Evolutionary conservation across 2,113 vertebrate species (phyloP), one percentile per base, ranked within the genome.

Genomic region (Silurus meridionalis): DNA sequence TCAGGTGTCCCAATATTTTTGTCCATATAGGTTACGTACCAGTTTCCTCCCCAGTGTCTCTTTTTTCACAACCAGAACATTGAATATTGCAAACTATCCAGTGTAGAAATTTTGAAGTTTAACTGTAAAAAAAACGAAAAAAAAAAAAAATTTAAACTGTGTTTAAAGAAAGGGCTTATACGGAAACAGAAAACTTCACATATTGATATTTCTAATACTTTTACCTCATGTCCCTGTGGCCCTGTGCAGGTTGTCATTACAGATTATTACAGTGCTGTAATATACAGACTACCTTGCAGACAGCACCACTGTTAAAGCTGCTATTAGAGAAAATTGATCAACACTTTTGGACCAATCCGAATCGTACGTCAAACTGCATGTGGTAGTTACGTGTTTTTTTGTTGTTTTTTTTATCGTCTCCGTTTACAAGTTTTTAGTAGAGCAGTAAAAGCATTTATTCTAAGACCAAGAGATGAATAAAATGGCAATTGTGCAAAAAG

Each of bases 381-480:
- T 79, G n/a, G 77, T 79, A 37, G 6, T 13, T 77, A 11, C 25
- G 72, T 52, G 46, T 52, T 4, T 74, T 58, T n/a, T n/a, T n/a
- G n/a, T n/a, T 80, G 48, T 80, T 46, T 25, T 79, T 15, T 58
- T 10, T 52, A 46, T 8, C 48, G 72, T 53, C 72, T 53, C 50
- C 72, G 58, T 60, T 50, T 71, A 79, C 28, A 21, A 25, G 46
- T 48, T 60, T 61, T 85, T 55, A 75, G 50, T 55, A 46, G 69
- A 46, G 66, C 37, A 9, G 37, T 69, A 80, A 61, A 77, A 71
- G 66, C 3, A n/a, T 87, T 82, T 82, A 82, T 63, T 52, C 66
- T 57, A 64, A 21, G 78, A 19, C 50, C 63, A 55, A 85, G 5
- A 61, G 48, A 50, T 3, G 13, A 37, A 61, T 81, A 64, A 61